Evolutionary conservation across 2,113 vertebrate species (phyloP), one percentile per base, ranked within the genome.

Genomic region (Smithornis capensis): DNA sequence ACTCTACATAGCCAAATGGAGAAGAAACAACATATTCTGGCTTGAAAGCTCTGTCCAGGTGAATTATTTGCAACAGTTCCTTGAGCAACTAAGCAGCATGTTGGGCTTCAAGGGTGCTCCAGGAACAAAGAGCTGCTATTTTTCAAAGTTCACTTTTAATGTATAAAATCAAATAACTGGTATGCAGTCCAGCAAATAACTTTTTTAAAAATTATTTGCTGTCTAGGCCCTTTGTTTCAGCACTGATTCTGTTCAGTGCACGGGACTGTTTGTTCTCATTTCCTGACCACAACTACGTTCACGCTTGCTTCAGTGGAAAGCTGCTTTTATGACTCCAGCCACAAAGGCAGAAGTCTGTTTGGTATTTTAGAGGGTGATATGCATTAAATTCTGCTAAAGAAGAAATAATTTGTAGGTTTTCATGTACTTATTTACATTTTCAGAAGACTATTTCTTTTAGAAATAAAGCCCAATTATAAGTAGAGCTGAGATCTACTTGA

Each of bases 261-360:
- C 81, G 83, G 94, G 73, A 91, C 89, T 42, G 87, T 82, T 67
- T 96, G 92, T 94, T 97, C 90, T 93, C 12, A 2, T 81, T 84
- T 94, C 67, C 81, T 91, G 88, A 91, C 94, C 19, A 0, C 95
- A 95, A 70, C 44, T 21, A 31, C 64, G 52, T 83, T 91, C 70
- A 64, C 2, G 1, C 76, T 67, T 28, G 7, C 49, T 81, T 83
- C 63, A 69, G 37, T 4, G 4, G 60, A 86, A 93, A 81, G 44
- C 49, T 74, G 44, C 17, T 64, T 91, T 67, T 55, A 19, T 49
- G 27, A 40, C 67, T 95, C 87, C 49, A 69, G 29, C 18, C 49
- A 56, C 70, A 81, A 56, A 83, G 78, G 38, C 24, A 35, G 70
- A 40, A 90, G 59, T 74, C 37, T 89, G 2, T 65, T 38, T 80